phyloP scores from a whole-genome alignment of 30 jellyfish, hydroid and myxozoan genomes.

The Hydractinia echinata region DNA sequence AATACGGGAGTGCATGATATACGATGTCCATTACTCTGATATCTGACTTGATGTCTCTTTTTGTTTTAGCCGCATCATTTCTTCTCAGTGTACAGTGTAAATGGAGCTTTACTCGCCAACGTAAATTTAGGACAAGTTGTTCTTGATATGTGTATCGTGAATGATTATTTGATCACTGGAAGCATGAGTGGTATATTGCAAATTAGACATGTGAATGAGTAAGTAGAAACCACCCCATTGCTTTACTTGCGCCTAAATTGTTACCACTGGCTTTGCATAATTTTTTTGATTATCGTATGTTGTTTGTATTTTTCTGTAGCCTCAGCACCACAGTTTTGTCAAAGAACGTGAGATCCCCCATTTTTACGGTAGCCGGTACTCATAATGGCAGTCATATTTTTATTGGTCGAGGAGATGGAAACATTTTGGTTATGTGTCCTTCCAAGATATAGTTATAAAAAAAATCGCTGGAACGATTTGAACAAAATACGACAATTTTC shows the following conservation, averaged over 20 bases:
- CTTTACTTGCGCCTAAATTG: too few relatives aligned
- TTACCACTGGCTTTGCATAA: too few relatives aligned
- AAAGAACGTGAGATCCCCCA: slow-evolving; percentile 63
- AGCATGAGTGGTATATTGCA: slow-evolving; percentile 56
- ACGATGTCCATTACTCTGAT: too few relatives aligned
- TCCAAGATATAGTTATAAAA: not conserved
- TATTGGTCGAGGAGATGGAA: slow-evolving; percentile 80
- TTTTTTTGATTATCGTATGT: not conserved
- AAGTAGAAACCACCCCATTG: slow-evolving; percentile 17
- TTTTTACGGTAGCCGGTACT: slow-evolving; percentile 62
- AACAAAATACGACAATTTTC: too few relatives aligned
- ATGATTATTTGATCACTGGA: slow-evolving; percentile 56
- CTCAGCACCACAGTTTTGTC: slow-evolving; percentile 47
- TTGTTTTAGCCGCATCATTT: slow-evolving; percentile 44
- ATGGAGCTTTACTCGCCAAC: slow-evolving; percentile 50
- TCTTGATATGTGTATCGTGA: slow-evolving; percentile 52
- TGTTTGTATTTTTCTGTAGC: slow-evolving; percentile 26
- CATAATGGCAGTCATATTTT: slow-evolving; percentile 80
- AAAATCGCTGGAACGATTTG: too few relatives aligned
- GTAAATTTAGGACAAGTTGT: slow-evolving; percentile 43
- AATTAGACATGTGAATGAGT: slow-evolving; percentile 60
- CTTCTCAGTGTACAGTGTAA: slow-evolving; percentile 53
- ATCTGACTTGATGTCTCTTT: not conserved
- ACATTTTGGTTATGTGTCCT: slow-evolving; percentile 69
- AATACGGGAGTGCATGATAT: too few relatives aligned